These are phyloP conservation scores for Epizoanthus ramosus DNA, from an alignment of 92 coral and sea anemone genomes.

Conservation along the genomic window DNA sequence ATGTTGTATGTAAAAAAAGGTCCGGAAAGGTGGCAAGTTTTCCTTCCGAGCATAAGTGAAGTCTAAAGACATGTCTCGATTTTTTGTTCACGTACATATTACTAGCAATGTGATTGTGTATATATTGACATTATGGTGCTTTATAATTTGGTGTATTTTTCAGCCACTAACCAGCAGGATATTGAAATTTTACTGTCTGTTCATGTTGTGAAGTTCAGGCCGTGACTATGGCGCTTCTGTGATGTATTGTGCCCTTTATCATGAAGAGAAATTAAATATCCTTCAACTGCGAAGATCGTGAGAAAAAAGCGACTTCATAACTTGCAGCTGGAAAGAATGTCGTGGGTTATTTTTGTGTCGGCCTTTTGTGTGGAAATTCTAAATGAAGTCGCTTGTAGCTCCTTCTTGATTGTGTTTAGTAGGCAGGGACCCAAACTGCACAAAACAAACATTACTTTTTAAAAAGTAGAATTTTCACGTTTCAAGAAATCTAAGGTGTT, in stretches of 20 bases:
- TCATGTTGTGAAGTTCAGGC: too few relatives aligned
- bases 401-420: neutral
- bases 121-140: neutral
- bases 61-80: too few relatives aligned
- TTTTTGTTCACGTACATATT: too few relatives aligned
- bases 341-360: neutral
- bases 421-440: neutral
- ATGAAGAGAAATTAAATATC: neutral
- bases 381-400: too few relatives aligned
- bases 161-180: neutral
- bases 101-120: neutral
- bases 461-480: neutral
- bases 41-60: neutral
- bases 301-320: neutral
- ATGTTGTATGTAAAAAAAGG: neutral
- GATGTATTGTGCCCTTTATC: neutral
- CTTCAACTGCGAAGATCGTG: neutral
- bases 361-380: neutral
- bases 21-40: conserved; percentile 5
- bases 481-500: neutral
- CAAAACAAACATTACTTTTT: neutral
- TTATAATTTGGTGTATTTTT: neutral
- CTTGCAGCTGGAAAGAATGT: neutral
- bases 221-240: too few relatives aligned
- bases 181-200: too few relatives aligned